phyloP scores from a whole-genome alignment of 2,797 vertebrate genomes.

The Anomalospiza imberbis region DNA sequence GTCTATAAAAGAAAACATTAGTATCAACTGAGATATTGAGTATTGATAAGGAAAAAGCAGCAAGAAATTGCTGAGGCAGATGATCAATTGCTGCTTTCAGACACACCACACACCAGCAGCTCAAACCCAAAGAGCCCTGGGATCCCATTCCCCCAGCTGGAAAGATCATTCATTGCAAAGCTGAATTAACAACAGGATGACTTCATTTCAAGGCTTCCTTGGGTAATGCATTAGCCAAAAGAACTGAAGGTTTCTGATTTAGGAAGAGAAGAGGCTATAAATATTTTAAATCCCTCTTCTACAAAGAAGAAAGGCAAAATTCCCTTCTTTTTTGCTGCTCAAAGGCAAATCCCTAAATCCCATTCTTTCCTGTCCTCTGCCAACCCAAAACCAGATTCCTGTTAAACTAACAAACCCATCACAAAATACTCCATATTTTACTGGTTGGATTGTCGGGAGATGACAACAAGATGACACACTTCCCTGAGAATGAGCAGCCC shows the following conservation, averaged over 20 bases:
- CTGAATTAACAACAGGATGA: neutral
- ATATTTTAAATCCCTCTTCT: neutral
- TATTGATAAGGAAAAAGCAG: conserved; percentile 13
- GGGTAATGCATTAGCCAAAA: neutral
- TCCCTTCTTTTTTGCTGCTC: neutral
- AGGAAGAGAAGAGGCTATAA: neutral
- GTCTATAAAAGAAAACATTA: conserved; percentile 77
- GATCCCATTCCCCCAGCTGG: neutral
- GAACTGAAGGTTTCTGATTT: neutral
- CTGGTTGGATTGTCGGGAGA: neutral
- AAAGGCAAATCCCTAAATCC: neutral
- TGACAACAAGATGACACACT: conserved; percentile 32
- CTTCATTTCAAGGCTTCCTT: neutral
- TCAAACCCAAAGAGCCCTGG: neutral
- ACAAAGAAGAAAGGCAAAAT: neutral
- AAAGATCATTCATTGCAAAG: neutral
- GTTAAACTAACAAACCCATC: neutral
- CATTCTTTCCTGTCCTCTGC: neutral
- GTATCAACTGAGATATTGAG: neutral
- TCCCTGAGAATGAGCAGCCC: conserved; percentile 14
- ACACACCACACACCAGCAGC: neutral
- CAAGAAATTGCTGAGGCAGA: neutral
- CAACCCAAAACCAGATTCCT: neutral
- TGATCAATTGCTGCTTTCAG: neutral
- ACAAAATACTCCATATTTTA: neutral